These are phyloP conservation scores for Noctuana brunneofusca DNA, from an alignment of 2,888 invertebrate species.

Conservation along the genomic window DNA sequence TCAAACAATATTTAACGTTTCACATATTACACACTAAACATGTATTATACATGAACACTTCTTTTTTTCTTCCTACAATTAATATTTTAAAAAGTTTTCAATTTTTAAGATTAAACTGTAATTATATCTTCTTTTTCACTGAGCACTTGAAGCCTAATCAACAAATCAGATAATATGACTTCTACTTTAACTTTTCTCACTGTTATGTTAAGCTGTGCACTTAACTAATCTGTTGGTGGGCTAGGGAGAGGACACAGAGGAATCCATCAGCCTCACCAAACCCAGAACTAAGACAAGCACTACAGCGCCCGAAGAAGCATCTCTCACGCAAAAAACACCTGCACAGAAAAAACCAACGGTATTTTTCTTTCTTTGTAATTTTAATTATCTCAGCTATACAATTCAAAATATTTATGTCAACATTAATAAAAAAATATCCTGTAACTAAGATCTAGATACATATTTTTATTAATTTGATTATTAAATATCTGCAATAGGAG, in stretches of 20 bases:
- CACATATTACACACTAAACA: slow-evolving; percentile 1
- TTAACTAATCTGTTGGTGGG: slow-evolving; percentile 46
- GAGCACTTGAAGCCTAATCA: slow-evolving; percentile 23
- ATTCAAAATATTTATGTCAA: background rate
- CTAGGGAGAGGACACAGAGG: slow-evolving; percentile 76
- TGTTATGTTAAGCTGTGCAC: slow-evolving; percentile 23
- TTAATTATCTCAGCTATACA: slow-evolving; percentile 64
- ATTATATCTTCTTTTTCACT: background rate
- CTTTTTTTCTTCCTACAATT: slow-evolving; percentile 2
- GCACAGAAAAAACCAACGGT: slow-evolving; percentile 79
- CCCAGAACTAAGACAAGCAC: slow-evolving; percentile 78
- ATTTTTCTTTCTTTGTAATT: slow-evolving; percentile 47
- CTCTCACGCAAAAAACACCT: slow-evolving; percentile 79
- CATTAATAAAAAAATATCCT: background rate
- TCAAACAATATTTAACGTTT: slow-evolving; percentile 16
- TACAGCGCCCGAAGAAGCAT: slow-evolving; percentile 77
- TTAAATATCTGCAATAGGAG: slow-evolving; percentile 56
- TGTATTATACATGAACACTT: slow-evolving; percentile 15
- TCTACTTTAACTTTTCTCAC: slow-evolving; percentile 19
- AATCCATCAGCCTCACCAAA: slow-evolving; percentile 76
- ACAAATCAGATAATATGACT: slow-evolving; percentile 27
- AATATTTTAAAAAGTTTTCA: slow-evolving; percentile 12
- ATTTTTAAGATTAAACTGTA: background rate
- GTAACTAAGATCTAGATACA: background rate
- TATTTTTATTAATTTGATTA: slow-evolving; percentile 3